Evolutionary conservation across 2,888 invertebrate species (phyloP).

Genomic region (Meta bourneti): DNA sequence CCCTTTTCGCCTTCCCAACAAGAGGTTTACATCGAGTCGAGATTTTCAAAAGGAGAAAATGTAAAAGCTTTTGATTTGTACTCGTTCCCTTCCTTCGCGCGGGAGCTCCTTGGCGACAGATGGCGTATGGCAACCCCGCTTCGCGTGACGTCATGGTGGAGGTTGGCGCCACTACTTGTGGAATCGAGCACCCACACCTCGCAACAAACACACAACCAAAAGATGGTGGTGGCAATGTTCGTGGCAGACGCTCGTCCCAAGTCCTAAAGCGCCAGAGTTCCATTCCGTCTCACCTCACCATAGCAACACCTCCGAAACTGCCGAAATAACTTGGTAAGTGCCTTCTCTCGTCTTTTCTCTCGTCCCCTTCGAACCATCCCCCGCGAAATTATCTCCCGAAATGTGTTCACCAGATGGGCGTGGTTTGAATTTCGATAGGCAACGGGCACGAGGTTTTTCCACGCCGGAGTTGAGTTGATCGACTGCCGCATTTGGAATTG

Average conservation of each 20-base stretch:
- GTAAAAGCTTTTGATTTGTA: neutral
- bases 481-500: neutral
- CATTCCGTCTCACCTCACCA: neutral
- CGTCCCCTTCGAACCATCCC: neutral
- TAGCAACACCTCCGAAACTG: neutral
- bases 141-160: constrained; percentile 6
- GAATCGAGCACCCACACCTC: no score
- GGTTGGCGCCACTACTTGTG: constrained; percentile 33
- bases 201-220: constrained; percentile 18
- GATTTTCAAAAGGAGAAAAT: neutral
- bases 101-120: neutral
- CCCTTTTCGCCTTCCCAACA: neutral
- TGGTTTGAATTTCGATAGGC: no score
- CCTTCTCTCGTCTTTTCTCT: no score
- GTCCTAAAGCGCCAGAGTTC: neutral
- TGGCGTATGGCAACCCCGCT: neutral
- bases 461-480: no score
- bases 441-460: no score
- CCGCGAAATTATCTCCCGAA: no score
- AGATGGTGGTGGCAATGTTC: constrained; percentile 18
- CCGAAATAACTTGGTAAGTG: constrained; percentile 1
- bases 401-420: neutral
- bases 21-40: neutral
- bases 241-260: constrained; percentile 14
- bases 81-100: neutral